Percentiles rank a stretch among this genome's conserved stretches.
phyloP scores from a whole-genome alignment of 2,888 invertebrate species.

The Tortrix viridana region DNA sequence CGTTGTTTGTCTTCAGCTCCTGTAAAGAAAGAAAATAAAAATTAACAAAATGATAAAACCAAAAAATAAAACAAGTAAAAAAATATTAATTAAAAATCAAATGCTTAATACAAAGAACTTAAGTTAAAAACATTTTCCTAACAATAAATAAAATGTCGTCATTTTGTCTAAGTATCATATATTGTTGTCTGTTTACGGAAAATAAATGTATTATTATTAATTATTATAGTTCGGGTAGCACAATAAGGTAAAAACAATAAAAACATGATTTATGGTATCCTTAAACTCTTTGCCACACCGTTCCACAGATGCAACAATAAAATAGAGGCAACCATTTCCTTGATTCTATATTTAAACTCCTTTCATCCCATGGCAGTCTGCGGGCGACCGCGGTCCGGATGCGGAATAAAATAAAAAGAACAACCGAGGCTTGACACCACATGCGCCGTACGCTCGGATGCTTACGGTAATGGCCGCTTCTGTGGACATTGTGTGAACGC shows the following conservation, averaged over 20 bases:
- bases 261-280: constrained; percentile 1
- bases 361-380: constrained; percentile 58
- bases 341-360: constrained; percentile 69
- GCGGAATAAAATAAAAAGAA: constrained; percentile 42
- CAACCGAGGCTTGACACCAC: constrained; percentile 51
- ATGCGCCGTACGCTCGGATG: constrained; percentile 50
- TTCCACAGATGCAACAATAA: constrained; percentile 27
- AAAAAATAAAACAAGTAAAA: constrained; percentile 43
- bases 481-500: background rate
- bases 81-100: constrained; percentile 42
- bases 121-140: background rate
- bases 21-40: constrained; percentile 58
- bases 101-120: constrained; percentile 2
- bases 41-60: constrained; percentile 39
- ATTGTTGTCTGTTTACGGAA: no score
- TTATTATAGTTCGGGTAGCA: no score
- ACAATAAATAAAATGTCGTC: no score
- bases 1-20: constrained; percentile 60
- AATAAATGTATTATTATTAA: no score
- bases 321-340: constrained; percentile 48
- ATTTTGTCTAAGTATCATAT: no score
- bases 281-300: background rate
- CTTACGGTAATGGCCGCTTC: constrained; percentile 11
- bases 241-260: no score
- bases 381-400: constrained; percentile 47